Base-by-base conservation (phyloP, 2,797 vertebrate species). In the Falco novaeseelandiae region DNA sequence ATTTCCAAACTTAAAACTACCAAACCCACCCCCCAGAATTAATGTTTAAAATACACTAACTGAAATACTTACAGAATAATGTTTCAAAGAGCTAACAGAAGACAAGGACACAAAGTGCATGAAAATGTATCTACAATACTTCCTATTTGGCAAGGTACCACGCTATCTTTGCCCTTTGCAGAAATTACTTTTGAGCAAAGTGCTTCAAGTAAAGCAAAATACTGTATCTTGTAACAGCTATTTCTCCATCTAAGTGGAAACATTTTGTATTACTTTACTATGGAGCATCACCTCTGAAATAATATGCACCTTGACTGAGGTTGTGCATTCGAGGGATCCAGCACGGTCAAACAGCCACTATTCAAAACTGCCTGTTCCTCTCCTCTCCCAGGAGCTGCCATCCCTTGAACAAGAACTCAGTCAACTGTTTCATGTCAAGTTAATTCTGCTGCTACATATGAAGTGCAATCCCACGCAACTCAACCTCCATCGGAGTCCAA, bases 321-420 rank as follows among this genome's bases (percentile, higher is more conserved):
- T 5, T 14, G 51, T 1, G 0, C 7, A 0, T 10, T 15, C 5
- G 2, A 48, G 26, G 4, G 14, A 69, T 14, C 34, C 15, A 10
- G 32, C 5, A 29, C 1, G 8, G n/a, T 51, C 63, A n/a, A n/a
- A 66, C 34, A 44, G 61, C 12, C 81, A 36, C 62, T 48, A 12
- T 27, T 8, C 78, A 51, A 3, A 55, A 14, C 4, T 32, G 52
- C 7, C 59, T 54, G 25, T 44, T 52, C 44, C 30, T 20, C 29
- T 44, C 23, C 51, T 69, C 63, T 70, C 55, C 67, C 67, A 42
- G 36, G 32, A 69, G 71, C 49, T 87, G 82, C 36, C 85, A 78
- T 18, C 19, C 44, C 49, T 57, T 16, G 20, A 48, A 46, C 27
- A n/a, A 57, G 42, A 72, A 66, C 19, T 81, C 52, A 30, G 18